Percentiles rank a stretch among this genome's conserved stretches.
Conservation (phyloP, 2,113 vertebrate species). For the Tenebrosternarchus preto region DNA sequence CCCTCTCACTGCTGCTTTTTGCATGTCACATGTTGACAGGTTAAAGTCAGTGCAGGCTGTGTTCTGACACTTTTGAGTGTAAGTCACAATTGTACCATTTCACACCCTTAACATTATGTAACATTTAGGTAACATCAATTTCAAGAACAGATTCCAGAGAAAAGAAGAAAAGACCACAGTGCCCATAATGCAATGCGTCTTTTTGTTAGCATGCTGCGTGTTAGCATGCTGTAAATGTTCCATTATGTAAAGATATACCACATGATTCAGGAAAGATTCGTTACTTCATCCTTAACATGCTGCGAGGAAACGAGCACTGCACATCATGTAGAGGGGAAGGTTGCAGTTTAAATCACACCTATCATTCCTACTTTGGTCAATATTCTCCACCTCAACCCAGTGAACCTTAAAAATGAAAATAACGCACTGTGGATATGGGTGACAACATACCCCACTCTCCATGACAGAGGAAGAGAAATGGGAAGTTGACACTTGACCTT, state of each 20-base stretch:
- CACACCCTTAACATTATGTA: not conserved
- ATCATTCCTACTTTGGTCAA: not conserved
- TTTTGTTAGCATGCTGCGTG: too few relatives aligned
- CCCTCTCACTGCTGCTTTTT: conserved; percentile 11
- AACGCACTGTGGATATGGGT: conserved; percentile 26
- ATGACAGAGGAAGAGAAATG: conserved; percentile 51
- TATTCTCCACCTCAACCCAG: not conserved
- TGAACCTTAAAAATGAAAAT: conserved; percentile 25
- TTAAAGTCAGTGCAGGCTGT: not conserved
- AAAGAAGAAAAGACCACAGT: not conserved
- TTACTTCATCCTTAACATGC: too few relatives aligned
- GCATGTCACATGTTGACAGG: not conserved
- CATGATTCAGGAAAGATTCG: not conserved
- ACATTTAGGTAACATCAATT: not conserved
- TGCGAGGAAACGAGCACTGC: too few relatives aligned
- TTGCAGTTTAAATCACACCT: not conserved
- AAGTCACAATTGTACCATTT: not conserved
- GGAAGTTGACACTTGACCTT: conserved; percentile 45
- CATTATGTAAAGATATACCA: not conserved
- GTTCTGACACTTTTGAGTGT: not conserved
- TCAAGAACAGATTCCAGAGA: not conserved
- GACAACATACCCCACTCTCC: conserved; percentile 43
- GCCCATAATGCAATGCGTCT: not conserved
- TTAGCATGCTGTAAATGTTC: not conserved
- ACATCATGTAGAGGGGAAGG: not conserved